Evolutionary conservation across 2,797 vertebrate species (phyloP).

Genomic region (Arctocebus calabarensis): DNA sequence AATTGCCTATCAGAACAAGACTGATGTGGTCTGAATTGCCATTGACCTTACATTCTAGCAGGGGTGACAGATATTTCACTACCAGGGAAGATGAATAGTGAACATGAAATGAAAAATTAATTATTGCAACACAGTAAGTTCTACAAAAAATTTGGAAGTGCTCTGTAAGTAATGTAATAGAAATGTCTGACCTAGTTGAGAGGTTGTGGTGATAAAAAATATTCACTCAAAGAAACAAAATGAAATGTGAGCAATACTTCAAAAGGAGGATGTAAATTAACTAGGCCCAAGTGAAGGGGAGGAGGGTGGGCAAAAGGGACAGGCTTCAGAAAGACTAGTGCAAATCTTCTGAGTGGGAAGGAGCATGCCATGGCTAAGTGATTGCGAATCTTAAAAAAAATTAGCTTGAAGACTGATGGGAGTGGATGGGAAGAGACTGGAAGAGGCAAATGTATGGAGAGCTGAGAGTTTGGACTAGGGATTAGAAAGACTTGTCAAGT

Average conservation of each 20-base stretch:
- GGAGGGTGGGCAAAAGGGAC: background rate
- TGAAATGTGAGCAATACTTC: background rate
- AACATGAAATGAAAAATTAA: conserved; percentile 9
- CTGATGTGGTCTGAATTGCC: background rate
- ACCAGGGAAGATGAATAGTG: background rate
- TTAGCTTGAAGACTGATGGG: background rate
- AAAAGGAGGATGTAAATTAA: background rate
- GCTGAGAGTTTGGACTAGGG: background rate
- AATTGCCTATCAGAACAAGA: background rate
- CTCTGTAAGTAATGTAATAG: background rate
- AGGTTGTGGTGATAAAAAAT: background rate
- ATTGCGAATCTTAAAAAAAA: background rate
- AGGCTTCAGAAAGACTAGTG: background rate
- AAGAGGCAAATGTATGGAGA: background rate
- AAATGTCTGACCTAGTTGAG: background rate
- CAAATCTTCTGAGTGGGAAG: background rate
- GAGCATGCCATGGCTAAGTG: background rate
- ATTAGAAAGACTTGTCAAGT: background rate
- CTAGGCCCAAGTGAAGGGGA: background rate
- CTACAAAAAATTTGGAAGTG: conserved; percentile 1
- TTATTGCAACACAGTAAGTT: conserved; percentile 2
- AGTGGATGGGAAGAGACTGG: background rate
- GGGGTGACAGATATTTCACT: background rate
- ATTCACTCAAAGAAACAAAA: background rate
- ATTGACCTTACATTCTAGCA: conserved; percentile 4